These are phyloP conservation scores for Epizoanthus rinbou DNA, from an alignment of 92 coral and sea anemone species.

Conservation along the genomic window DNA sequence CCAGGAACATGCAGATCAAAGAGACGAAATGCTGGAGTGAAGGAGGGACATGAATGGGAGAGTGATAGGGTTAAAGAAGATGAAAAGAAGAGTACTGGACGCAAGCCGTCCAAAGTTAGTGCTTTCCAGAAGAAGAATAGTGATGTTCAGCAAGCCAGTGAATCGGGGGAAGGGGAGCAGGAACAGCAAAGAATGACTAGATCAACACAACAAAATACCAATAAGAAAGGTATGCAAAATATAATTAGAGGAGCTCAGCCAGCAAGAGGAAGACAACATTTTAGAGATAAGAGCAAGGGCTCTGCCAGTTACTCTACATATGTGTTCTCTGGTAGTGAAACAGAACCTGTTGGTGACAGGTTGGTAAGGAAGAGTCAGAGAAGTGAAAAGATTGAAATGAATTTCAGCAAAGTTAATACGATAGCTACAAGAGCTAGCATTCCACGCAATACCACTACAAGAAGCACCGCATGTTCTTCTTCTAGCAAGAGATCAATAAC, in stretches of 20 bases:
- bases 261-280: not conserved
- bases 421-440: not conserved
- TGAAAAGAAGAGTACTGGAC: not conserved
- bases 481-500: not conserved
- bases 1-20: not conserved
- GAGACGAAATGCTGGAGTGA: not conserved
- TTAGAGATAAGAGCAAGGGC: not conserved
- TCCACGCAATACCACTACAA: not conserved
- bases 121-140: not conserved
- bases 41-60: not conserved
- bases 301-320: not conserved
- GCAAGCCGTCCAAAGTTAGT: not conserved
- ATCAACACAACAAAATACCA: not conserved
- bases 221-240: not conserved
- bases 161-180: not conserved
- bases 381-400: not conserved
- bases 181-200: constrained; percentile 6
- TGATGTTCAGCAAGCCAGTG: not conserved
- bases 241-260: constrained; percentile 3
- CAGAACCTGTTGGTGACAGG: not conserved
- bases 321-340: not conserved
- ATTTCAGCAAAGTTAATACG: not conserved
- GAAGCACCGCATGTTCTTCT: not conserved
- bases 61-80: not conserved
- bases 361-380: not conserved